Evolutionary conservation across 1,140 invertebrate genomes (phyloP), one percentile per base, ranked within the genome.

Genomic region (Scaptomyza montana): DNA sequence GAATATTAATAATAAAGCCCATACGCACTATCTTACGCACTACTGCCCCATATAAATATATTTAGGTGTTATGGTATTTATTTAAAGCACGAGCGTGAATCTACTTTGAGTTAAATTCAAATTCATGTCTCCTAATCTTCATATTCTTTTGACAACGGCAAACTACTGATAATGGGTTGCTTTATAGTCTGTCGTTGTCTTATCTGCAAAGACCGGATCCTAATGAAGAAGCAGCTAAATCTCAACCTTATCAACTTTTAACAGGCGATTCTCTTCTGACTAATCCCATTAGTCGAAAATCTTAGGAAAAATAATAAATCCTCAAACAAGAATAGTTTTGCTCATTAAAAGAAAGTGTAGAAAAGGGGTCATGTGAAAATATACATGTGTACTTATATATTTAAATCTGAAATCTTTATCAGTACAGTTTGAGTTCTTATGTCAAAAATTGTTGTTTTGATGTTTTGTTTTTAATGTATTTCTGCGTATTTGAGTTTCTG

Each of bases 11-110:
- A 25, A 25, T 25, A 25, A 25, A 39, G 63, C 16, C n/a, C 47
- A n/a, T 65, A 87, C 82, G 82, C 82, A 81, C 75, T 74, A 73
- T 73, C 41, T 54, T 73, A 79, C 76, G 76, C 78, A 82, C 76
- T 73, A 65, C 55, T 89, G 84, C 56, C 84, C 75, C 62, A 87
- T 19, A 73, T 60, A 64, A 16, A 16, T 16, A 16, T 16, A 16
- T 16, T 16, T 30, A 12, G 8, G 19, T 28, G 16, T 16, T 16
- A 16, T 16, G 16, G 19, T 51, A 69, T 28, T 71, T 41, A 10
- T 10, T 39, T 41, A 0, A 41, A 12, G 9, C 39, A 33, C 30
- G 30, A 70, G 39, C 33, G 53, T 46, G 46, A 19, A 77, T 12
- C 10, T 25, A 25, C 21, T 25, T 25, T 25, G 21, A 25, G 3